Evolutionary conservation across 1,140 invertebrate genomes (phyloP), one percentile per base, ranked within the genome.

Genomic region (Caenorhabditis latens): DNA sequence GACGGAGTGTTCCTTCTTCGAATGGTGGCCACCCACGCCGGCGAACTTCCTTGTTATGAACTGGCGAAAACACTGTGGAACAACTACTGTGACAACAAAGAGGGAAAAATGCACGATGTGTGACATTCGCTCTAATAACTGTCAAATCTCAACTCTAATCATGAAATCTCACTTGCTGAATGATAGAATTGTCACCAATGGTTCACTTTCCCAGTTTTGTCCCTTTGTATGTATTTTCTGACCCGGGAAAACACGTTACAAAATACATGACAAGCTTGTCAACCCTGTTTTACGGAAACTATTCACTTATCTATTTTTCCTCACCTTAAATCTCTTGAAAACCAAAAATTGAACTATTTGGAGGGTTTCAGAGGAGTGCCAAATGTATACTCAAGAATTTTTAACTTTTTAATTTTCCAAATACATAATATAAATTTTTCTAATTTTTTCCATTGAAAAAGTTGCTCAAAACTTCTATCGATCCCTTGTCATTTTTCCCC

Each of bases 1-100:
- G 91, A 92, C 85, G 91, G 91, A 24, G 91, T 92, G 32, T 92
- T 92, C 87, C 89, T 92, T 24, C 86, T 92, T 16, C 90, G 91
- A 48, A 92, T 92, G 91, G 92, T 93, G 32, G 92, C 91, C 21
- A 92, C 92, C 19, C 91, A 92, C 65, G 91, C 91, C 9, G 91
- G 91, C 13, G 91, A 92, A 84, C 86, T 92, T 50, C 89, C 92
- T 5, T 92, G 91, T 85, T 92, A 93, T 85, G 91, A 92, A 85
- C 83, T 92, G 84, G 89, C 91, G 53, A 92, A 93, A 86, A 89
- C 89, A 57, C 84, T 92, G 19, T 92, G 91, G 91, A 90, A 88
- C 58, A 91, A 91, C 79, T 92, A 90, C 85, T 90, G 90, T 79
- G 92, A 92, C 84, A 91, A 92, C 65, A 93, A 92, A 85, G 92